These are phyloP conservation scores for Drosophila falleni DNA, from an alignment of 2,888 invertebrate genomes.

Conservation along the genomic window DNA sequence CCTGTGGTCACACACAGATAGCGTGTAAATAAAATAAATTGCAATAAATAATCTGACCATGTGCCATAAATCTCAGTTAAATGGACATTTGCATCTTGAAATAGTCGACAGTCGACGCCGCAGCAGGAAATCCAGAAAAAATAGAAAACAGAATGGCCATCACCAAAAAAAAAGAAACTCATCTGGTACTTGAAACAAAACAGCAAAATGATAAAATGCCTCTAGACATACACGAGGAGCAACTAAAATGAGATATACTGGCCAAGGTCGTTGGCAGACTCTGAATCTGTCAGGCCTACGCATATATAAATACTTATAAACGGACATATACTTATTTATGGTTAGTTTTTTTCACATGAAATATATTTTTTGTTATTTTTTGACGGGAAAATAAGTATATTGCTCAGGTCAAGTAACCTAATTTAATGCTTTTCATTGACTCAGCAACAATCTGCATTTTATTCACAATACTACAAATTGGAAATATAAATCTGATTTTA, in stretches of 20 bases:
- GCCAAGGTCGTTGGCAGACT: constrained; percentile 53
- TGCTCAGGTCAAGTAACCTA: constrained; percentile 4
- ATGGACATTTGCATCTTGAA: constrained; percentile 83
- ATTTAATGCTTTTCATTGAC: background rate
- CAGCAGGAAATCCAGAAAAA: constrained; percentile 20
- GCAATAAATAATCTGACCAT: constrained; percentile 79
- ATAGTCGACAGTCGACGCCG: constrained; percentile 64
- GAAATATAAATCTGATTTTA: too few species aligned
- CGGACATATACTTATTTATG: constrained; percentile 27
- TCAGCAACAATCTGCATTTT: background rate
- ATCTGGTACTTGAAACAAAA: constrained; percentile 60
- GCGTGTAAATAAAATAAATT: constrained; percentile 82
- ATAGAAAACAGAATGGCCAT: constrained; percentile 15
- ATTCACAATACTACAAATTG: background rate
- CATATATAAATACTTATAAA: constrained; percentile 21
- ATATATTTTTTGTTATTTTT: background rate
- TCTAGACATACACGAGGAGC: constrained; percentile 32
- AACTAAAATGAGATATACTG: constrained; percentile 14
- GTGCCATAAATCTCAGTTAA: constrained; percentile 81
- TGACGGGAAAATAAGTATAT: background rate
- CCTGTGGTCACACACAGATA: constrained; percentile 69
- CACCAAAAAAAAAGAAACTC: constrained; percentile 27
- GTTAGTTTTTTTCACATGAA: constrained; percentile 19
- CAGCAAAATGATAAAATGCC: constrained; percentile 68
- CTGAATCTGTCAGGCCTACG: constrained; percentile 23